phyloP scores from a whole-genome alignment of 2,797 vertebrate species.

The Mareca penelope region DNA sequence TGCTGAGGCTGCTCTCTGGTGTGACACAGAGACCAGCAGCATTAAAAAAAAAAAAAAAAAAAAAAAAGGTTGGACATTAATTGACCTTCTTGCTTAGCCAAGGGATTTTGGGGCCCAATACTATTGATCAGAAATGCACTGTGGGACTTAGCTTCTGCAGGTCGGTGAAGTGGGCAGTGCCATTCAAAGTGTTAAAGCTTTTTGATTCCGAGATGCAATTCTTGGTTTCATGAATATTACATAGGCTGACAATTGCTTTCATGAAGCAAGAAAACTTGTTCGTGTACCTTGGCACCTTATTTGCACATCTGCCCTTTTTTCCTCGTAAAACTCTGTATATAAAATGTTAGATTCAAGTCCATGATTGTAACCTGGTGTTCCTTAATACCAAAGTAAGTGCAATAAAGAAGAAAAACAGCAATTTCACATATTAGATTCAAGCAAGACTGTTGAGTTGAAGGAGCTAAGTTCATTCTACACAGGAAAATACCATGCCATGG shows the following conservation, averaged over 20 bases:
- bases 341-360: neutral
- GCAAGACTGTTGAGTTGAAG: neutral
- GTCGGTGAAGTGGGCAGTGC: neutral
- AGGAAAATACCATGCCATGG: neutral
- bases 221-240: neutral
- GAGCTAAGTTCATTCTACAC: neutral
- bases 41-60: neutral
- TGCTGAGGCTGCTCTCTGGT: neutral
- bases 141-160: neutral
- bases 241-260: neutral
- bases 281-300: neutral
- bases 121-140: neutral
- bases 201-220: neutral
- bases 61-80: neutral
- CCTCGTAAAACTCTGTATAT: neutral
- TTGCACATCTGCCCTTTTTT: neutral
- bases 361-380: neutral
- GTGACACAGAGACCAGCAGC: neutral
- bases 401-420: neutral
- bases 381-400: neutral
- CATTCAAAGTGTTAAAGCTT: neutral
- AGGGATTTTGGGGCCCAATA: neutral
- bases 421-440: neutral
- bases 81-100: neutral
- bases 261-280: neutral